Conservation (phyloP, 2,113 vertebrate genomes). For the Odocoileus virginianus region DNA sequence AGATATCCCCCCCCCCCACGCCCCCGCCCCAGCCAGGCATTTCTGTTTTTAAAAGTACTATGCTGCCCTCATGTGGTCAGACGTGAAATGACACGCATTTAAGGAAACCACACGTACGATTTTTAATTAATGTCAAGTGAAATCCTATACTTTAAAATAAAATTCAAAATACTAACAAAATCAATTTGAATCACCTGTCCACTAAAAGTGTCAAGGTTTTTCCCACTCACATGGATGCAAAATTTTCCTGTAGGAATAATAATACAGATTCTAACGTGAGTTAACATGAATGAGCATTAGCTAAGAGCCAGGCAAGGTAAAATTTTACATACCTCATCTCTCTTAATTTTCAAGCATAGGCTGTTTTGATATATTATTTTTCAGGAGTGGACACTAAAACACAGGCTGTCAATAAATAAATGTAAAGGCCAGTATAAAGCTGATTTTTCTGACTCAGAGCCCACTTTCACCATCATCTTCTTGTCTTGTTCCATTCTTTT, state of each 20-base stretch:
- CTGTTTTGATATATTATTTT: background rate
- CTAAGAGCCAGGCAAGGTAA: background rate
- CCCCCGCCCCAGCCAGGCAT: fast-evolving
- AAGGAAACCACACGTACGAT: background rate
- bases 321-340: background rate
- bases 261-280: background rate
- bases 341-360: background rate
- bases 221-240: background rate
- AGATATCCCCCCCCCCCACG: fast-evolving
- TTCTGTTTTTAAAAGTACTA: background rate
- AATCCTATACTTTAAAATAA: background rate
- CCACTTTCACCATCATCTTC: background rate
- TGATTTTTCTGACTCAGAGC: background rate
- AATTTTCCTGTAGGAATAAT: background rate
- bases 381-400: background rate
- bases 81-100: background rate
- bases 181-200: background rate
- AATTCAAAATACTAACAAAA: background rate
- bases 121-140: background rate
- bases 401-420: background rate
- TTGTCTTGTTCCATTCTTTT: background rate
- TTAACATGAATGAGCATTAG: background rate
- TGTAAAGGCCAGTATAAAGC: background rate
- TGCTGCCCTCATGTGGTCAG: slow-evolving; percentile 57
- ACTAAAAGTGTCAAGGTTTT: background rate